Evolutionary conservation across 2,113 vertebrate genomes (phyloP).

Genomic region (Haemorhous mexicanus): DNA sequence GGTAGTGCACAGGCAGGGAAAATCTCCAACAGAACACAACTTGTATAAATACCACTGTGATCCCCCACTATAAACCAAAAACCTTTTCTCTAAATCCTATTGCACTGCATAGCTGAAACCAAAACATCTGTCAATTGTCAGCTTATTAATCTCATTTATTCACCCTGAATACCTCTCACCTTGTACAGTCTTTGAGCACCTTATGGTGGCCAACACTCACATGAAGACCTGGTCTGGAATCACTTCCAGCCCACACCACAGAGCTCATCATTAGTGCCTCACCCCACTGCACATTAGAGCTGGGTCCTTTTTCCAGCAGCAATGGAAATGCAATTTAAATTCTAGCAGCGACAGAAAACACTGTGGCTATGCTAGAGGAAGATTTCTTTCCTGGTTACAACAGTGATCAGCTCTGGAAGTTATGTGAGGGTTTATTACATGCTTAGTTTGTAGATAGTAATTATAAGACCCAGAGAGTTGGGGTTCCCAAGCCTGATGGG

Average conservation of each 20-base stretch:
- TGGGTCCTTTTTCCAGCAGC: neutral
- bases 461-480: neutral
- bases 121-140: neutral
- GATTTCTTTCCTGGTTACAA: neutral
- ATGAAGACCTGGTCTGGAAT: neutral
- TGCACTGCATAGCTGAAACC: neutral
- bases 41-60: neutral
- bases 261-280: neutral
- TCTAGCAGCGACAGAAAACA: neutral
- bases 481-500: neutral
- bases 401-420: neutral
- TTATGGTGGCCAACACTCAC: neutral
- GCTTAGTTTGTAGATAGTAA: neutral
- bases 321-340: neutral
- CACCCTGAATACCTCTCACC: neutral
- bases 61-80: neutral
- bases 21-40: neutral
- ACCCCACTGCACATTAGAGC: neutral
- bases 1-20: neutral
- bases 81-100: neutral
- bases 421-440: neutral
- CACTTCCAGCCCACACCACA: neutral
- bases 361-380: neutral
- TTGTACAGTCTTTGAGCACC: neutral
- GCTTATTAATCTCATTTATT: neutral